Conservation (phyloP, 2,797 vertebrate genomes). For the Characodon lateralis region DNA sequence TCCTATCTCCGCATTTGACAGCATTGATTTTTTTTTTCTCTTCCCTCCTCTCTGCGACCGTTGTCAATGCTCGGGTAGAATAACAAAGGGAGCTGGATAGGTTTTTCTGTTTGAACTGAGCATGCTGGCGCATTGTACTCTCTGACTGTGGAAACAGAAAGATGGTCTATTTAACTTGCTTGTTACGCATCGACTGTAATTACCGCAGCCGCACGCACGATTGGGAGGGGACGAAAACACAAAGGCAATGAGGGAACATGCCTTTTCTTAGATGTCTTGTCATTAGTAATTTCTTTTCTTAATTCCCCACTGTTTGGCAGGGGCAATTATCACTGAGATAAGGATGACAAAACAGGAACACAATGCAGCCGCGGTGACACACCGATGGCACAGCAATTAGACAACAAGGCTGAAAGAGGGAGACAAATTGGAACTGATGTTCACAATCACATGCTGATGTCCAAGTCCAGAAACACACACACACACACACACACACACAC, state of each 20-base stretch:
- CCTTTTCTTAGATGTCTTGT: conserved; percentile 75
- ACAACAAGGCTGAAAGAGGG: conserved; percentile 68
- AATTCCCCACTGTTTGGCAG: conserved; percentile 75
- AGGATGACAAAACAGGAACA: conserved; percentile 77
- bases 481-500: conserved; percentile 9
- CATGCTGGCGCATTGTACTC: conserved; percentile 69
- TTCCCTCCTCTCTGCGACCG: conserved; percentile 75
- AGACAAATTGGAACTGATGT: conserved; percentile 78
- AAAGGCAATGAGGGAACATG: conserved; percentile 75
- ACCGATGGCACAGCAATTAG: conserved; percentile 75
- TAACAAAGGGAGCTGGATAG: conserved; percentile 78
- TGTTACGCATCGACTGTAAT: conserved; percentile 79
- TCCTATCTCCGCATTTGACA: conserved; percentile 82
- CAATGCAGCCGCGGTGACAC: conserved; percentile 72
- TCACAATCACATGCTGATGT: conserved; percentile 70
- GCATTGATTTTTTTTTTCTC: conserved; percentile 80
- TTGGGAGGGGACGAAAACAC: conserved; percentile 57
- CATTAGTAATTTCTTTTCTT: conserved; percentile 76
- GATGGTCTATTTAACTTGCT: conserved; percentile 74
- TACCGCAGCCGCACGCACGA: conserved; percentile 68
- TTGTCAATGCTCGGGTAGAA: conserved; percentile 77
- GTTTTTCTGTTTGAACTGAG: conserved; percentile 74
- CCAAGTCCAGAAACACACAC: conserved; percentile 37
- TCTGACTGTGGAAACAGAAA: conserved; percentile 69
- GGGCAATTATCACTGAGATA: conserved; percentile 78